Conservation (phyloP, 1,140 invertebrate genomes). For the Drosophila varians region DNA sequence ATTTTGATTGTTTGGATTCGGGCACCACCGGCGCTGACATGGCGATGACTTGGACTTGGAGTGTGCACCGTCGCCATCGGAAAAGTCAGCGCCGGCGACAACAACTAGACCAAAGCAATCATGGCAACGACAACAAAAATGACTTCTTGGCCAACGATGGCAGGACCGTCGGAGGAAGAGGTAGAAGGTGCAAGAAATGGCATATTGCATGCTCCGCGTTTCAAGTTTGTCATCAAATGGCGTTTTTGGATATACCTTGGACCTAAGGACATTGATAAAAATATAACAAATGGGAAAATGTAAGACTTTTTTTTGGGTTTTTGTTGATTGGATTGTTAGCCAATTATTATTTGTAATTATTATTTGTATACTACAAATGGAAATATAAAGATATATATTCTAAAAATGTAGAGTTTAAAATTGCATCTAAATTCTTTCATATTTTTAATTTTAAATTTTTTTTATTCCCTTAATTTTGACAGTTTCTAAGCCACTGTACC, state of each 20-base stretch:
- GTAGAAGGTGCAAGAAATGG: constrained; percentile 17
- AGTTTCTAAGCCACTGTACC: constrained; percentile 40
- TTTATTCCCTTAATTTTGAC: too few species aligned
- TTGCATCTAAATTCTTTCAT: too few species aligned
- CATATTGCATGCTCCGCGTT: constrained; percentile 73
- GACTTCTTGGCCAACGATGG: constrained; percentile 52
- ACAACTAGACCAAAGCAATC: constrained; percentile 63
- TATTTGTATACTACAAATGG: too few species aligned
- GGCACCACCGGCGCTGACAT: constrained; percentile 54
- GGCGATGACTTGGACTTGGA: constrained; percentile 79
- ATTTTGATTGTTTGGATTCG: constrained; percentile 79
- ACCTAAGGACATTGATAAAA: background rate
- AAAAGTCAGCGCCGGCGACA: constrained; percentile 13
- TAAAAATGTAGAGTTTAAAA: too few species aligned
- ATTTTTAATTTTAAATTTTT: too few species aligned
- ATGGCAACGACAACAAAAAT: constrained; percentile 54
- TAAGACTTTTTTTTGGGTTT: too few species aligned
- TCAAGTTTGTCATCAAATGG: constrained; percentile 80
- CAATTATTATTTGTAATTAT: too few species aligned
- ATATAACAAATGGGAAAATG: background rate
- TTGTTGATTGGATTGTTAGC: too few species aligned
- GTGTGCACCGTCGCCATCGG: constrained; percentile 55
- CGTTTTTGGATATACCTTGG: constrained; percentile 52
- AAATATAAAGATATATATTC: too few species aligned
- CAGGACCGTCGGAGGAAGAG: constrained; percentile 14